Percentiles rank a stretch among this genome's conserved stretches.
Evolutionary conservation across 2,113 vertebrate species (phyloP).

Genomic region (Bostrychus sinensis): DNA sequence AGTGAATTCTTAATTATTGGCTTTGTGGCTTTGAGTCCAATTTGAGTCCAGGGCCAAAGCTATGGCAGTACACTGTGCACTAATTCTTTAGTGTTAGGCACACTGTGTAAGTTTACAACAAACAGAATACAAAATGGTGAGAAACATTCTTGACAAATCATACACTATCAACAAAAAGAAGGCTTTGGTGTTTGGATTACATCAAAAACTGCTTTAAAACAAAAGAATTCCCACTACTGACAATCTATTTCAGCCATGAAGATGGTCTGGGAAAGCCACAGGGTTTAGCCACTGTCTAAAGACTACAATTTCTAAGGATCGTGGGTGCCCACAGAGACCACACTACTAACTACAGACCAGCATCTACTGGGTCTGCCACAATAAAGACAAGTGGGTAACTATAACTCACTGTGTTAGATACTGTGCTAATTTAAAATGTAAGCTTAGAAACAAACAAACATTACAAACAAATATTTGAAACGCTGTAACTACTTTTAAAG

Average conservation of each 20-base stretch:
- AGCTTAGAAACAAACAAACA: neutral
- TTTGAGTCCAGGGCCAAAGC: too few relatives aligned
- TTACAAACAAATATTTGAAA: neutral
- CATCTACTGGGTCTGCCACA: neutral
- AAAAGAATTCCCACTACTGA: neutral
- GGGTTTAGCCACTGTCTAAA: constrained; percentile 4
- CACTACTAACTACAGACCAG: neutral
- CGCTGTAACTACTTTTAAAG: neutral
- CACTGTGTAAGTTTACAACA: neutral
- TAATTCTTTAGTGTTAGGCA: neutral
- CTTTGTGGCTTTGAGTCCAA: too few relatives aligned
- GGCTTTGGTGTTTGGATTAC: constrained; percentile 5
- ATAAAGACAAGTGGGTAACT: neutral
- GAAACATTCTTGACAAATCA: neutral
- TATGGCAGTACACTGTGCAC: neutral
- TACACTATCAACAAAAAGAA: neutral
- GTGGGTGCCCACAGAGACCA: neutral
- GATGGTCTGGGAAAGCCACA: constrained; percentile 1
- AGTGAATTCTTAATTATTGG: too few relatives aligned
- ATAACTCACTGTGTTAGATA: neutral
- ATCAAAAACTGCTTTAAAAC: neutral
- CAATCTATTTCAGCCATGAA: neutral
- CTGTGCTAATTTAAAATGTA: neutral
- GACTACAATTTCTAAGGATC: neutral
- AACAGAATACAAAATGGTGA: neutral